Percentiles rank a stretch among this genome's conserved stretches.
phyloP scores from a whole-genome alignment of 2,113 vertebrate species.

The Cnemophilus loriae region DNA sequence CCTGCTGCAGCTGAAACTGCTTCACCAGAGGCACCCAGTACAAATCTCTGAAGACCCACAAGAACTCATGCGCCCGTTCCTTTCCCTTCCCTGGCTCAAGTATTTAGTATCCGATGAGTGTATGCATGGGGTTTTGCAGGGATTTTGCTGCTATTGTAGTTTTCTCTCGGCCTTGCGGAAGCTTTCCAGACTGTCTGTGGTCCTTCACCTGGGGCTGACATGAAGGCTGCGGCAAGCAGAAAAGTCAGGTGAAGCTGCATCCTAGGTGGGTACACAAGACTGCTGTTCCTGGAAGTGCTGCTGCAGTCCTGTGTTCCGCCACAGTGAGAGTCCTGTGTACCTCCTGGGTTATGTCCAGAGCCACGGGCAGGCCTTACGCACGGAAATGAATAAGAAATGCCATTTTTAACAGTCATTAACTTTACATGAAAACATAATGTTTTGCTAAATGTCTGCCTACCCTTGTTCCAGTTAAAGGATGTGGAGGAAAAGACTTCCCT shows the following conservation, averaged over 20 bases:
- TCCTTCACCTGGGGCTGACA: background rate
- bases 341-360: background rate
- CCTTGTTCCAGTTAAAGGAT: background rate
- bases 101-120: rapidly evolving
- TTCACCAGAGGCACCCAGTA: background rate
- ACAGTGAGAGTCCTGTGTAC: background rate
- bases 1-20: background rate
- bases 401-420: background rate
- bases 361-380: background rate
- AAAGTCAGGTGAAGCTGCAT: background rate
- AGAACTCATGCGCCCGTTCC: rapidly evolving
- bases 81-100: background rate
- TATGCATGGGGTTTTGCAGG: background rate
- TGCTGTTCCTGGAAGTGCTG: background rate
- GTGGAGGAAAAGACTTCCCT: background rate
- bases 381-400: background rate
- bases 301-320: background rate
- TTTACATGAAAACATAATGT: background rate
- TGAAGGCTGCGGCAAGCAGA: background rate
- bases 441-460: background rate
- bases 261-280: rapidly evolving
- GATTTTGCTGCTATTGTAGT: background rate
- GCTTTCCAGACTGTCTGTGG: background rate
- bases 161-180: background rate
- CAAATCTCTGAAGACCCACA: background rate